Evolutionary conservation across 2,888 invertebrate species (phyloP).

Genomic region (Eupithecia pulchellata): DNA sequence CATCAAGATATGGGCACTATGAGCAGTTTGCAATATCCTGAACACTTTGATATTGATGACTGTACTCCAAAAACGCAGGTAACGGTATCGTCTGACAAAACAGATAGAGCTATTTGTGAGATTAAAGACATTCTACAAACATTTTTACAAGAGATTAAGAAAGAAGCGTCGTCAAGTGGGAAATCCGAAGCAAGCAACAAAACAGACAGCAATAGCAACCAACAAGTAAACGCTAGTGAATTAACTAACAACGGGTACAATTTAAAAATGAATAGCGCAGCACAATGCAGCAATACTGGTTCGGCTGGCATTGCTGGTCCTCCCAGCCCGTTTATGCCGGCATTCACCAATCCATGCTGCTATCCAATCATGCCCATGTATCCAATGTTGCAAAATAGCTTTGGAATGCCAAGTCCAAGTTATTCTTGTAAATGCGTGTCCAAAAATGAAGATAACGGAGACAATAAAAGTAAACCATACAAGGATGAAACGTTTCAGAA

Average conservation of each 20-base stretch:
- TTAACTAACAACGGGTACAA: slow-evolving; percentile 55
- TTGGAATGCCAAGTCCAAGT: slow-evolving; percentile 62
- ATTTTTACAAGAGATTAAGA: slow-evolving; percentile 76
- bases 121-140: slow-evolving; percentile 76
- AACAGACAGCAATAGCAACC: slow-evolving; percentile 45
- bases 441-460: slow-evolving; percentile 52
- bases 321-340: slow-evolving; percentile 53
- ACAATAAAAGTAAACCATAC: slow-evolving; percentile 48
- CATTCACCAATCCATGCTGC: slow-evolving; percentile 68
- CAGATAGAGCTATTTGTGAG: slow-evolving; percentile 75
- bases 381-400: slow-evolving; percentile 70
- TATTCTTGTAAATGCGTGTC: slow-evolving; percentile 64
- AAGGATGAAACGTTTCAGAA: slow-evolving; percentile 48
- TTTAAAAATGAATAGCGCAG: slow-evolving; percentile 52
- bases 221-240: slow-evolving; percentile 41
- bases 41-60: slow-evolving; percentile 48
- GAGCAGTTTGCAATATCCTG: slow-evolving; percentile 54
- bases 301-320: slow-evolving; percentile 10
- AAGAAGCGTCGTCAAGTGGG: slow-evolving; percentile 60
- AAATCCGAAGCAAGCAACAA: slow-evolving; percentile 56
- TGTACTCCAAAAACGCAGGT: slow-evolving; percentile 59
- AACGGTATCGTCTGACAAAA: slow-evolving; percentile 60
- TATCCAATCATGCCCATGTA: slow-evolving; percentile 72
- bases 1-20: slow-evolving; percentile 52
- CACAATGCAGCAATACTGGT: slow-evolving; percentile 48